Evolutionary conservation across 2,888 invertebrate genomes (phyloP), one percentile per base, ranked within the genome.

Genomic region (Trachelus stipa): DNA sequence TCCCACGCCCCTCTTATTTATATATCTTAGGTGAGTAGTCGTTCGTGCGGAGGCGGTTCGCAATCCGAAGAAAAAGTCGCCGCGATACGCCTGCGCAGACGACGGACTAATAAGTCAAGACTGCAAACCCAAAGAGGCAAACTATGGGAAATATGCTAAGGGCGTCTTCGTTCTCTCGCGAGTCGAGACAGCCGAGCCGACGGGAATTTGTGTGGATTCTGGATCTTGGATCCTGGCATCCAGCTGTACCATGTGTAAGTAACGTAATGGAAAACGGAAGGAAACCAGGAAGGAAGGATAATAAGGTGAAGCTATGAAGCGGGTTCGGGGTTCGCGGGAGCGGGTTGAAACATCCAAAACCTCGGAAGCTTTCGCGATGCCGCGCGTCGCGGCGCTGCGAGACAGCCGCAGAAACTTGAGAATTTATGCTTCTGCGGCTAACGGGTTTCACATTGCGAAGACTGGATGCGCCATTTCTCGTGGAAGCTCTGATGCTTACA

Each of bases 381-480:
- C 6, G 56, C 23, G 56, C 56, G 56, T 56, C 56, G 23, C 23
- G 56, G 6, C 56, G 56, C 56, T 68, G 81, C 79, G 83, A 83
- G 87, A 88, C 87, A 88, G 85, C 87, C 85, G 84, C 86, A 87
- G 87, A 88, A 88, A 88, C 88, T 88, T 88, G 85, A 78, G 85
- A 85, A 88, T 88, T 88, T 88, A 88, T 87, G 83, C 69, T 79
- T 75, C 80, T 83, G 86, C 73, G 68, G 71, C 71, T 30, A 37
- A 34, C 74, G 74, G 74, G 35, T 74, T 74, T 74, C 74, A 34
- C 33, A 56, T 23, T 23, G 23, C 23, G 56, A 56, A 56, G 9
- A 56, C 56, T 56, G 56, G 56, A 56, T 56, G 56, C 56, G 23
- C 56, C 56, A 23, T 9, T 56, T 56, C 56, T 23, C 9, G 2